phyloP scores from a whole-genome alignment of 2,888 invertebrate species.

The Cerastis rubricosa region DNA sequence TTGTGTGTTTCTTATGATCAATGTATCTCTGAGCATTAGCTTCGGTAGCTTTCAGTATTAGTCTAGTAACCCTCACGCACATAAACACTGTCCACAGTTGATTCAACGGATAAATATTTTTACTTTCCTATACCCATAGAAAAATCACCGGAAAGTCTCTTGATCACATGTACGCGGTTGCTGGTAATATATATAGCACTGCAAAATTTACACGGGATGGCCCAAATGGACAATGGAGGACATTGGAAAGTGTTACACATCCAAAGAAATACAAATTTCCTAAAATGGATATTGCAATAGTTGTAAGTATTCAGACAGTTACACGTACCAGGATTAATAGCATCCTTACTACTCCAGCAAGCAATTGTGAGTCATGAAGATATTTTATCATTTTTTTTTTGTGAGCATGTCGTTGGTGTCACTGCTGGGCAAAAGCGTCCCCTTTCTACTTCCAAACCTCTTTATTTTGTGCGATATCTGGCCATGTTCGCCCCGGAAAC shows the following conservation, averaged over 20 bases:
- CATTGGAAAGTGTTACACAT: slow-evolving; percentile 63
- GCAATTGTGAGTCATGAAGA: not conserved
- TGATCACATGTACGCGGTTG: slow-evolving; percentile 70
- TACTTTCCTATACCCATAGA: slow-evolving; percentile 12
- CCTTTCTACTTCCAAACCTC: no score
- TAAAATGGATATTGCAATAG: slow-evolving; percentile 74
- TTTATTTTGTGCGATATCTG: no score
- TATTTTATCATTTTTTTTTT: not conserved
- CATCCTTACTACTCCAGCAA: not conserved
- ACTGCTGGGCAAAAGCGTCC: no score
- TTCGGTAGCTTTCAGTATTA: not conserved
- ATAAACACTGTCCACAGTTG: not conserved
- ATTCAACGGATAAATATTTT: not conserved
- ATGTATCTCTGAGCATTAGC: not conserved
- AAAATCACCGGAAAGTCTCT: not conserved
- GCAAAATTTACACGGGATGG: slow-evolving; percentile 54
- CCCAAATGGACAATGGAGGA: slow-evolving; percentile 76
- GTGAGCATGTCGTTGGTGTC: no score
- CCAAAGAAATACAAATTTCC: slow-evolving; percentile 76
- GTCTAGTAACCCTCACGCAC: not conserved
- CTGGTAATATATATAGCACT: slow-evolving; percentile 74
- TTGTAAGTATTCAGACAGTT: slow-evolving; percentile 68
- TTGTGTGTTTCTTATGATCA: not conserved
- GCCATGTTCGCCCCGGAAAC: no score
- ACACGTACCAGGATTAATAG: not conserved